phyloP scores from a whole-genome alignment of 2,797 vertebrate genomes.

The Myiotriccus ornatus region DNA sequence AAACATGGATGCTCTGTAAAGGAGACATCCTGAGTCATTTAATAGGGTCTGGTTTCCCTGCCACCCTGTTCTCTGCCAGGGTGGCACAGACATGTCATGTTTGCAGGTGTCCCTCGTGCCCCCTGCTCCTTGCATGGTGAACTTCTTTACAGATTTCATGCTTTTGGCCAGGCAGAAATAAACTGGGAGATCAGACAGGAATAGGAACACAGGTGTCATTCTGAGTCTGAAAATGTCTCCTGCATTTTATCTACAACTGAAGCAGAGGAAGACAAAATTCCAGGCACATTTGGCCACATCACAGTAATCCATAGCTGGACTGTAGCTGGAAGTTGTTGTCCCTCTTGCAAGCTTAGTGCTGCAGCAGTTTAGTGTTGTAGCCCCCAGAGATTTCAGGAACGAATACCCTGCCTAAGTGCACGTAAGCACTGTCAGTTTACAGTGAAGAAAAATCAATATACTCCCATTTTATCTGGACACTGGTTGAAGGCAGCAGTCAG shows the following conservation, averaged over 20 bases:
- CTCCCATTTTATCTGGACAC: not conserved
- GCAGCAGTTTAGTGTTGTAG: not conserved
- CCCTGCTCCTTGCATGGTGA: not conserved
- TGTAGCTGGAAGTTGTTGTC: not conserved
- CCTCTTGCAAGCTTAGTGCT: not conserved
- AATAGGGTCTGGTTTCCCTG: not conserved
- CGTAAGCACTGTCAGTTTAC: not conserved
- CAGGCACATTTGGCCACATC: not conserved
- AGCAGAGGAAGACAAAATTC: not conserved
- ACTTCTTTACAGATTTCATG: not conserved
- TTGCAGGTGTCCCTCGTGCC: not conserved
- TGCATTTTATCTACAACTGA: not conserved
- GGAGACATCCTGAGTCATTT: not conserved
- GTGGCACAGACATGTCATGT: not conserved
- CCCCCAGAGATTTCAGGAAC: not conserved
- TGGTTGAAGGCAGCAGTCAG: not conserved
- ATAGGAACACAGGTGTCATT: not conserved
- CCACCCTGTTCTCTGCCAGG: not conserved
- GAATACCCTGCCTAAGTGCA: not conserved
- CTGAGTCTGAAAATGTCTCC: not conserved
- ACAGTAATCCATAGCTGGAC: not conserved
- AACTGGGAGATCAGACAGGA: not conserved
- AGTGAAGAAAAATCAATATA: not conserved
- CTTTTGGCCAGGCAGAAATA: not conserved
- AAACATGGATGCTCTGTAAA: not conserved